These are phyloP conservation scores for Mobula hypostoma DNA, from an alignment of 2,113 vertebrate species.

Conservation along the genomic window DNA sequence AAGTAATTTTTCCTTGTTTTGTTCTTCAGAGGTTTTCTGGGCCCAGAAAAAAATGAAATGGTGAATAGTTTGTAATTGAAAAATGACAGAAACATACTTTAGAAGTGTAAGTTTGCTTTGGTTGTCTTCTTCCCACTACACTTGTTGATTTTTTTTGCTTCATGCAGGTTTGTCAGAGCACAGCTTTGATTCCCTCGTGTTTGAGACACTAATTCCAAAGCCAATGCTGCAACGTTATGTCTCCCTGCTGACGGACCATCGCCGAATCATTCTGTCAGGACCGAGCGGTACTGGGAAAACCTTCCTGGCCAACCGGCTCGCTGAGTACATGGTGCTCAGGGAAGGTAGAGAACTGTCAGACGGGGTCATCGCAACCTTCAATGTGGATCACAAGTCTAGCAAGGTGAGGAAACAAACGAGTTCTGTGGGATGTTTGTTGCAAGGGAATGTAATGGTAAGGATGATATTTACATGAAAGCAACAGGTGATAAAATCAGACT, in stretches of 20 bases:
- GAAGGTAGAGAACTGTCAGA: constrained; percentile 73
- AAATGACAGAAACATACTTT: too few relatives aligned
- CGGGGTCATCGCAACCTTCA: constrained; percentile 82
- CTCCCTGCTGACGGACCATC: constrained; percentile 81
- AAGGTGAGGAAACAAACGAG: constrained; percentile 64
- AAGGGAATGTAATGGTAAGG: background rate
- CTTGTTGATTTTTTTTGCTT: background rate
- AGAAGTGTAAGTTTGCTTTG: background rate
- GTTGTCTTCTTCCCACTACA: background rate
- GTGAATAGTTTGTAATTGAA: background rate
- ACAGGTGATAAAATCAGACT: background rate
- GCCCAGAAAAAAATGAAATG: background rate
- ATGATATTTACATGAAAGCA: background rate
- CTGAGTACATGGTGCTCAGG: constrained; percentile 71
- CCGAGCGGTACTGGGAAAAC: constrained; percentile 93
- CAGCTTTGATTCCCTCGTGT: constrained; percentile 82
- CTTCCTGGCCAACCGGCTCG: constrained; percentile 83
- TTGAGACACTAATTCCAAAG: constrained; percentile 87
- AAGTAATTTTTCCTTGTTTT: constrained; percentile 38
- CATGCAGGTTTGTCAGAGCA: constrained; percentile 63
- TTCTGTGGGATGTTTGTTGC: background rate
- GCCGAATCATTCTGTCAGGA: constrained; percentile 85
- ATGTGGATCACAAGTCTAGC: constrained; percentile 94
- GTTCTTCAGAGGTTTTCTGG: background rate
- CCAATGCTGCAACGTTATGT: constrained; percentile 88